Conservation (phyloP, 2,113 vertebrate genomes). For the Sterrhoptilus dennistouni region DNA sequence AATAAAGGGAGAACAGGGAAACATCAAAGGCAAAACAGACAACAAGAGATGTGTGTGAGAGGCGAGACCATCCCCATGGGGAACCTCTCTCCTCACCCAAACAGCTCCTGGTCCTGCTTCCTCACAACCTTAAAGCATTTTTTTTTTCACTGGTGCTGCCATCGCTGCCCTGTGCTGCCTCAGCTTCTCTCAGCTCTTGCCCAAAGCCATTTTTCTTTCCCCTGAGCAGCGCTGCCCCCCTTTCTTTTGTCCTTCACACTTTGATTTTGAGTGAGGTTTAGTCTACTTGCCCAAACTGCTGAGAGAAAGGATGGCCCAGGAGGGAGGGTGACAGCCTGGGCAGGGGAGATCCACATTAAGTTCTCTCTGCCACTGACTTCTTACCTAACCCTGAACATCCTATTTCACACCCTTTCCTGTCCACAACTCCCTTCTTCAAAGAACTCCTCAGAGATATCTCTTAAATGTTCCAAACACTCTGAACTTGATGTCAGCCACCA, state of each 20-base stretch:
- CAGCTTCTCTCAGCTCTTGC: not conserved
- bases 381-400: not conserved
- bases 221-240: fast-evolving
- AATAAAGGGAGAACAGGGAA: not conserved
- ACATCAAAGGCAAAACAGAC: slow-evolving; percentile 2
- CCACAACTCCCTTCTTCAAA: not conserved
- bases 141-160: not conserved
- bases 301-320: not conserved
- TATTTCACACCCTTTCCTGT: not conserved
- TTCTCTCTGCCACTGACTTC: not conserved
- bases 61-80: not conserved
- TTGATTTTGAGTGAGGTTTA: not conserved
- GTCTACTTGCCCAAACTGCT: not conserved
- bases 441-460: not conserved
- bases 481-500: not conserved
- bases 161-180: not conserved
- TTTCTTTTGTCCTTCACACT: not conserved
- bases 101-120: not conserved
- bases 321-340: not conserved
- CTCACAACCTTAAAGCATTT: fast-evolving
- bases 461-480: not conserved
- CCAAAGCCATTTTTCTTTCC: not conserved
- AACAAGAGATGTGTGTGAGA: slow-evolving; percentile 29
- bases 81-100: not conserved
- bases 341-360: not conserved